Evolutionary conservation across 2,113 vertebrate species (phyloP), one percentile per base, ranked within the genome.

Genomic region (Eupsittula cactorum): DNA sequence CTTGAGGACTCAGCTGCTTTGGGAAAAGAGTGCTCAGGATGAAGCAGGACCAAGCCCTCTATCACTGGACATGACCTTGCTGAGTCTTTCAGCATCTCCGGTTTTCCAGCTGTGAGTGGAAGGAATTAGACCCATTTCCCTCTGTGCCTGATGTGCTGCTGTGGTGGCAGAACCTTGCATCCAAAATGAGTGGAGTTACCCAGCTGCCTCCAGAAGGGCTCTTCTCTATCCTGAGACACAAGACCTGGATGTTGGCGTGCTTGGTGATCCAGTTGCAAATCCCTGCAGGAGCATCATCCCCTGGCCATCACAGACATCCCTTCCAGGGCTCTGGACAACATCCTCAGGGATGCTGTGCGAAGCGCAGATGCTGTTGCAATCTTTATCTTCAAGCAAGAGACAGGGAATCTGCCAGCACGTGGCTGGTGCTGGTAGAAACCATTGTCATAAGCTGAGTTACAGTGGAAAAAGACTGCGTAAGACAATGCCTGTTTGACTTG

Each of bases 121-220:
- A 93, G 64, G 55, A 42, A 9, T 17, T 17, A 71, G 19, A 74
- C 9, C 47, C 0, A 1, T 28, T 57, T 82, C 53, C 62, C 62
- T 46, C 2, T 0, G 2, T 57, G 41, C 19, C 23, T 1, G 2
- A 10, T 37, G 1, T 1, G 0, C 7, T 0, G 0, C 25, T 20
- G 19, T 3, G 4, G 39, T 39, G 80, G 52, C 57, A 93, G 42
- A 85, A 47, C 39, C 63, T 67, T 41, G 25, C 33, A 55, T 59
- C 8, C 4, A 3, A 17, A 46, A 18, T 0, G 1, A 52, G 19
- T 10, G 27, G 42, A 17, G 29, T 23, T 11, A 20, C 68, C 25
- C 35, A 46, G 15, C 55, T 57, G 50, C 11, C 39, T n/a, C 41
- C 0, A 1, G 37, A 17, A 0, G 0, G 47, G 27, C 52, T 80